Base-by-base conservation (phyloP, 2,797 vertebrate genomes). In the Hapalemur alaotrensis region DNA sequence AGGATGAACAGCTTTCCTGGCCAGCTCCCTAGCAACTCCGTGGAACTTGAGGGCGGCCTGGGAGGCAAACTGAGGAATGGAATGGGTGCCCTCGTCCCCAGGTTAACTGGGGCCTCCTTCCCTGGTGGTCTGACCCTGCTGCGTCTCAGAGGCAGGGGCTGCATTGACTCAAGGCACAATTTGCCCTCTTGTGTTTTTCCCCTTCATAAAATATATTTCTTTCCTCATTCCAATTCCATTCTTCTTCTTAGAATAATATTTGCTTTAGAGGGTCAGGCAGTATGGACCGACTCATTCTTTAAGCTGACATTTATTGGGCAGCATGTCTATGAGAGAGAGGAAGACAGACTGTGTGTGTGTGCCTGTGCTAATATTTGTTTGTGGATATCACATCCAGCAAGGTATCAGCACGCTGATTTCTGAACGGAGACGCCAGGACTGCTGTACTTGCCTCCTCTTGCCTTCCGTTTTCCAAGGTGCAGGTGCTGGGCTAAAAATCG, bases 21-120 rank as follows among this genome's bases (percentile, higher is more conserved):
- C 63, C 70, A 91, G 97, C 89, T 92, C 63, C 98, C 97, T 96
- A 96, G 96, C 97, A 96, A 97, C 98, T 93, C 70, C 69, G n/a
- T 70, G 92, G 72, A 95, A 95, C 95, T 90, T 61, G 93, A 96
- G 69, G 41, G 57, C 89, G 96, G 93, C 92, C 70, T 79, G 35
- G 72, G 75, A 92, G 95, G 67, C 86, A 90, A 95, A 75, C 63
- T 95, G 92, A 81, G 1, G 83, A 89, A 12, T 61, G 38, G 84
- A 87, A 4, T 43, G 38, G 83, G 54, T 28, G 18, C 38, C 57
- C 25, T n/a, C n/a, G 70, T 15, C 8, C 43, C 75, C 20, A 13
- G 48, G 25, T 12, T n/a, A 23, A 1, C 52, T 0, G 63, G 54
- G 20, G 35, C 38, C 57, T 41, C 57, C 69, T 84, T 90, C 57